phyloP scores from a whole-genome alignment of 2,797 vertebrate genomes.

The Cuniculus paca region DNA sequence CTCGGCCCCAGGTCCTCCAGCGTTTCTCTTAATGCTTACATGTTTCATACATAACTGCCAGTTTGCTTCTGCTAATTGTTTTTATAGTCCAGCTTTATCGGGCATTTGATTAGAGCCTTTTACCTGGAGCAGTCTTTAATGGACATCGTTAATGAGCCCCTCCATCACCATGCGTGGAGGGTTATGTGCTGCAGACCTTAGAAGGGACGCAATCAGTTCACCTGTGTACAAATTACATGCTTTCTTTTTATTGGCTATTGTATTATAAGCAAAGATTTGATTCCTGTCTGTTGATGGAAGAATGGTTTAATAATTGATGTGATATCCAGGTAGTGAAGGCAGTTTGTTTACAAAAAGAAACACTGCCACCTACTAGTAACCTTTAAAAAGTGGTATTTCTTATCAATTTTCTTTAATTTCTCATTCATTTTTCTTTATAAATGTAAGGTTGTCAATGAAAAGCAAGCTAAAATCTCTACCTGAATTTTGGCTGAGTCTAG shows the following conservation, averaged over 20 bases:
- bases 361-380: slow-evolving; percentile 65
- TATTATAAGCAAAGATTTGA: slow-evolving; percentile 85
- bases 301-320: slow-evolving; percentile 88
- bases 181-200: slow-evolving; percentile 76
- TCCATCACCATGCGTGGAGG: slow-evolving; percentile 69
- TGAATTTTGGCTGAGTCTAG: not conserved
- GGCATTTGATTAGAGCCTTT: slow-evolving; percentile 77
- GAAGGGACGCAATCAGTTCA: slow-evolving; percentile 75
- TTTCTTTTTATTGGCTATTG: slow-evolving; percentile 72
- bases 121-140: slow-evolving; percentile 80
- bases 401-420: slow-evolving; percentile 60
- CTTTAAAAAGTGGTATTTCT: slow-evolving; percentile 70
- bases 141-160: slow-evolving; percentile 64
- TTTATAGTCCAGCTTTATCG: slow-evolving; percentile 80
- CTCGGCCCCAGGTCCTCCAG: not conserved
- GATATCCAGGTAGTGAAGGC: slow-evolving; percentile 61
- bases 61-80: slow-evolving; percentile 66
- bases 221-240: slow-evolving; percentile 76
- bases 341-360: slow-evolving; percentile 84
- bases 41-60: not conserved
- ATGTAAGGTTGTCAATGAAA: slow-evolving; percentile 64
- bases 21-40: slow-evolving; percentile 66
- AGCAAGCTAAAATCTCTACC: slow-evolving; percentile 55
- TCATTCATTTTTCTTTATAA: slow-evolving; percentile 59
- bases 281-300: slow-evolving; percentile 77